These are phyloP conservation scores for Mirounga angustirostris DNA, from an alignment of 2,113 vertebrate genomes.

Conservation along the genomic window DNA sequence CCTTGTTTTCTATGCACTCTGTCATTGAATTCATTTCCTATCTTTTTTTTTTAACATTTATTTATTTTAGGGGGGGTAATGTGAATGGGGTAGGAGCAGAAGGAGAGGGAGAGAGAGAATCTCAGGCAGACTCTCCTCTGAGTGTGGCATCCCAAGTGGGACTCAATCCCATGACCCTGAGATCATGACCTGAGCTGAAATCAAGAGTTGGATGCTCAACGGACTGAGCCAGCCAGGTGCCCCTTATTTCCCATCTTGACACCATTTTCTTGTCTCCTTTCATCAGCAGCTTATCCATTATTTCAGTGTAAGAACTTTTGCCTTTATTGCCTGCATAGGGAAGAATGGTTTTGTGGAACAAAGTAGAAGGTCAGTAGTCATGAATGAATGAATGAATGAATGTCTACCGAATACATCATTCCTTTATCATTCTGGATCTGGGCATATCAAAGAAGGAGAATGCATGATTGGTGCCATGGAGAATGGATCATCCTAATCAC, in stretches of 20 bases:
- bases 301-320: not conserved
- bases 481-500: not conserved
- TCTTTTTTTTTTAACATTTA: not conserved
- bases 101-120: not conserved
- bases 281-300: not conserved
- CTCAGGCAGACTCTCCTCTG: not conserved
- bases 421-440: not conserved
- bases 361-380: slow-evolving; percentile 20
- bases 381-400: not conserved
- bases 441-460: not conserved
- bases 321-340: not conserved
- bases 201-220: not conserved
- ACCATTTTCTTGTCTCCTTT: not conserved
- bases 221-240: not conserved
- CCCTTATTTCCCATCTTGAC: not conserved
- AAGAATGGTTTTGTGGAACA: not conserved
- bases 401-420: not conserved
- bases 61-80: not conserved
- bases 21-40: not conserved
- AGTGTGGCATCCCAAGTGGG: not conserved
- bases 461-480: not conserved
- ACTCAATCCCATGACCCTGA: not conserved
- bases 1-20: not conserved
- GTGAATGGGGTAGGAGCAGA: not conserved
- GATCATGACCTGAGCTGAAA: not conserved